Evolutionary conservation across 1,140 invertebrate genomes (phyloP).

Genomic region (Melanaphis sacchari): DNA sequence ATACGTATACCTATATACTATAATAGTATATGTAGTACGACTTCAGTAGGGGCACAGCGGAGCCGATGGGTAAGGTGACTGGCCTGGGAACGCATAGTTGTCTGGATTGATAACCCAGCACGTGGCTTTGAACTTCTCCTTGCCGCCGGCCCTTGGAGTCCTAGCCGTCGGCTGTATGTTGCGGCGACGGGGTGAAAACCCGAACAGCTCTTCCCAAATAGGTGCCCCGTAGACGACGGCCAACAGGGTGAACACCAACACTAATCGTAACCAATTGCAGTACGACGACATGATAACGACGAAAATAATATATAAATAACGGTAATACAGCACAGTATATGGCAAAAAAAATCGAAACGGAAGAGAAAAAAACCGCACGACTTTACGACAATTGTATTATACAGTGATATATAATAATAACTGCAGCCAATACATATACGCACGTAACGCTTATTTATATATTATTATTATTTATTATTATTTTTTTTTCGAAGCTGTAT

Average conservation of each 20-base stretch:
- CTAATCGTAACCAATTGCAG: not conserved
- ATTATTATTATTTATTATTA: not conserved
- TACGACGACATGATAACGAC: not conserved
- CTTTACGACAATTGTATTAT: not conserved
- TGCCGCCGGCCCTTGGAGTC: conserved; percentile 29
- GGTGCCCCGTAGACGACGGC: conserved; percentile 39
- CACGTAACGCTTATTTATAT: not conserved
- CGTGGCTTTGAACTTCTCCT: conserved; percentile 61
- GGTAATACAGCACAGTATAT: not conserved
- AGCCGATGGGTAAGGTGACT: conserved; percentile 61
- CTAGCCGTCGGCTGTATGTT: not conserved
- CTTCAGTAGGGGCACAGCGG: conserved; percentile 63
- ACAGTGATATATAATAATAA: not conserved
- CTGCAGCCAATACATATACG: not conserved
- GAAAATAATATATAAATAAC: not conserved
- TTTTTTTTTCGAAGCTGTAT: not conserved
- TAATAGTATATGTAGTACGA: not conserved
- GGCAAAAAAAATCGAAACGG: not conserved
- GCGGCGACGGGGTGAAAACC: not conserved
- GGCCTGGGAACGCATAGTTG: conserved; percentile 63
- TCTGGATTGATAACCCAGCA: conserved; percentile 63
- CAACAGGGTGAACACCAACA: conserved; percentile 16
- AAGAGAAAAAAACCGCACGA: not conserved
- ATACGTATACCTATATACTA: not conserved
- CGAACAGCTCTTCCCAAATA: conserved; percentile 50